Evolutionary conservation across 2,888 invertebrate species (phyloP), one percentile per base, ranked within the genome.

Genomic region (Herminia tarsipennalis): DNA sequence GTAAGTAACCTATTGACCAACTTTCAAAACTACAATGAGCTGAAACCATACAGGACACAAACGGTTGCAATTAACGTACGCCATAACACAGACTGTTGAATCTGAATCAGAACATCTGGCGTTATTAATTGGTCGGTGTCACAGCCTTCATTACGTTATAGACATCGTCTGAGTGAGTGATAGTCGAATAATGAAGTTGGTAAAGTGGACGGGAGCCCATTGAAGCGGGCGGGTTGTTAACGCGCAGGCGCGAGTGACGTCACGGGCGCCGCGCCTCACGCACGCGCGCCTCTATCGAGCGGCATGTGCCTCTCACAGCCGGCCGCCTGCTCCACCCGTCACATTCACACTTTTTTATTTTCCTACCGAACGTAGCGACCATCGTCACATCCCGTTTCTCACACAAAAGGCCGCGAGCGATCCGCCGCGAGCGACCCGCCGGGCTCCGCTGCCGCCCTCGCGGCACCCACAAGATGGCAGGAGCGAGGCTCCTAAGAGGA

Each of bases 261-360:
- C 86, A 83, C 85, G 64, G 62, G 59, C 73, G 71, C 71, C 69
- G 58, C 75, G 72, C 75, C 73, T 73, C 86, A 78, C 91, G 89
- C 88, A 85, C 66, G 91, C 90, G 89, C 86, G 76, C 80, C 68
- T 53, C 80, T 91, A 91, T 91, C 89, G 91, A 91, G 80, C 91
- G 88, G 86, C 87, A 88, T 87, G 88, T 85, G 86, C 81, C 86
- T 73, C 78, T 80, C 81, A 76, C 86, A 76, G 86, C 87, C 86
- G 84, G 85, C 77, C 81, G 78, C 78, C 77, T 83, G 81, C 81
- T 86, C 88, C 87, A 74, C 86, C 83, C 85, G 82, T 81, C 72
- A 67, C 60, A 69, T 76, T 77, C 83, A 80, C 78, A 82, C 79
- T 87, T 86, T 87, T 87, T 84, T 88, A 86, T 86, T 88, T 87